phyloP scores from a whole-genome alignment of 2,113 vertebrate species.

The Leptosomus discolor region DNA sequence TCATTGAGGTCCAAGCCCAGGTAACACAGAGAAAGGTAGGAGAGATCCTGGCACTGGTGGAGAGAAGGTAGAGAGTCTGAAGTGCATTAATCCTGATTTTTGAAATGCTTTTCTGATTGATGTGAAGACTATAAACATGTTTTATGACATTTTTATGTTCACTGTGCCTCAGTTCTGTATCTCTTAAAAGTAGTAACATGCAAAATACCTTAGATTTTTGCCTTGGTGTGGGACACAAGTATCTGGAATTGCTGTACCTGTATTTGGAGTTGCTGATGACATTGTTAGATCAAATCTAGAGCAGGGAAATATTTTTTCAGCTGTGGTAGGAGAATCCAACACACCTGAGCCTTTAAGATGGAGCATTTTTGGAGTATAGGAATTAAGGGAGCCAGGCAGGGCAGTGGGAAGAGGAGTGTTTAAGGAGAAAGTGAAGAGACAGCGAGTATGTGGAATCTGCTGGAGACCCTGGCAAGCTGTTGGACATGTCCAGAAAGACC shows the following conservation, averaged over 20 bases:
- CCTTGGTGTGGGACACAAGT: not conserved
- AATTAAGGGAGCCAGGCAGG: not conserved
- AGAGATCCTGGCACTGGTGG: not conserved
- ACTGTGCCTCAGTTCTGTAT: not conserved
- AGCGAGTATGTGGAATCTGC: fast-evolving
- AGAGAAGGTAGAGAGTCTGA: not conserved
- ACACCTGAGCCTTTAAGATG: not conserved
- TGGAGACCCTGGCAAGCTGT: not conserved
- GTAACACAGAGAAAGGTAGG: not conserved
- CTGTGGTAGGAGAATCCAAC: not conserved
- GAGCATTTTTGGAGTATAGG: not conserved
- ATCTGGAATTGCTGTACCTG: not conserved
- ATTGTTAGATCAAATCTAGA: not conserved
- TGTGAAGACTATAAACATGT: not conserved
- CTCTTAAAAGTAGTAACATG: not conserved
- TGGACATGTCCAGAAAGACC: not conserved
- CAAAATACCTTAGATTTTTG: not conserved
- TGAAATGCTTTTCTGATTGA: not conserved
- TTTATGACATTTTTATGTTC: not conserved
- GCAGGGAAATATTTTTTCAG: not conserved
- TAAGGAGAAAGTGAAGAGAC: not conserved
- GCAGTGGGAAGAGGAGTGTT: not conserved
- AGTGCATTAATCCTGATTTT: not conserved
- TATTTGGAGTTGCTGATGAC: not conserved
- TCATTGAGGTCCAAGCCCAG: fast-evolving